Conservation (phyloP, 2,113 vertebrate species). For the Copsychus sechellarum region DNA sequence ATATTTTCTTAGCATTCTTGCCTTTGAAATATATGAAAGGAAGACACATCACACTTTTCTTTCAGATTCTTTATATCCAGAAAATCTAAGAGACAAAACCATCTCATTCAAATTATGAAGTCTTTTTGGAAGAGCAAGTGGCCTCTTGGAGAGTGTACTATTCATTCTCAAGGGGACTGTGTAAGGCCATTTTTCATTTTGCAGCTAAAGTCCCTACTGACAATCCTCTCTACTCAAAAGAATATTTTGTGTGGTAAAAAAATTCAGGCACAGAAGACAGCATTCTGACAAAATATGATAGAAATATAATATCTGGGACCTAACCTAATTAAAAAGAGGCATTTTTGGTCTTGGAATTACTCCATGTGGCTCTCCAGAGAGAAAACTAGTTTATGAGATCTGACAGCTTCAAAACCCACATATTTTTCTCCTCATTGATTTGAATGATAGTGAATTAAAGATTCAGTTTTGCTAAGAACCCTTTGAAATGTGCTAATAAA, state of each 20-base stretch:
- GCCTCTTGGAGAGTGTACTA: background rate
- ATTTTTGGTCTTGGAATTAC: constrained; percentile 28
- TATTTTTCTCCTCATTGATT: background rate
- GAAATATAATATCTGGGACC: background rate
- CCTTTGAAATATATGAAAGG: background rate
- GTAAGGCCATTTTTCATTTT: background rate
- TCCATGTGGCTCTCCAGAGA: background rate
- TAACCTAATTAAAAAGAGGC: constrained; percentile 27
- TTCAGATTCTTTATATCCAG: background rate
- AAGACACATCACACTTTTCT: background rate
- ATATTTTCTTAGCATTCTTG: background rate
- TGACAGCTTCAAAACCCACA: background rate
- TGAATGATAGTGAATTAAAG: background rate
- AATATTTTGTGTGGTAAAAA: background rate
- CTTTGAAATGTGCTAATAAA: constrained; percentile 16
- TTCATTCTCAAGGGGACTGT: background rate
- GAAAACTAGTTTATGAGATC: constrained; percentile 23
- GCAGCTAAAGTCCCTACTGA: background rate
- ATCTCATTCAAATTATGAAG: background rate
- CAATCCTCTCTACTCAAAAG: background rate
- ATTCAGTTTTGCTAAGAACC: background rate
- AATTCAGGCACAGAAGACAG: background rate
- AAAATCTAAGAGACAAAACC: background rate
- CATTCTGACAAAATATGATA: background rate
- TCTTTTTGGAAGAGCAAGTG: background rate